A percentile compares a stretch with the other conserved stretches of the same genome.
phyloP scores from a whole-genome alignment of 2,888 invertebrate genomes.

The Diadegma fenestrale region DNA sequence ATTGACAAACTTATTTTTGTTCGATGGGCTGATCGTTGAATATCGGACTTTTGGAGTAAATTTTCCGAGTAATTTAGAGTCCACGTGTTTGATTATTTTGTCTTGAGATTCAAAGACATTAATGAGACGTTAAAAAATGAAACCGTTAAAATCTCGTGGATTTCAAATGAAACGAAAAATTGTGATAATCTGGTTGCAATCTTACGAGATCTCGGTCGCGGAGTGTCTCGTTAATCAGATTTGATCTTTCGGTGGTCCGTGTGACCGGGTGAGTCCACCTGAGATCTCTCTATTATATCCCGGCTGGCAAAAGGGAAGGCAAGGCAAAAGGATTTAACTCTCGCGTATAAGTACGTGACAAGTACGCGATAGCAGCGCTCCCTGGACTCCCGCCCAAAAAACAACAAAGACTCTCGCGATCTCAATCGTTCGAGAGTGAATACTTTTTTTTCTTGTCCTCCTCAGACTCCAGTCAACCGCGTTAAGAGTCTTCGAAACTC shows the following conservation, averaged over 20 bases:
- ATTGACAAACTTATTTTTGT: not conserved
- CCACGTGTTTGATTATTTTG: not conserved
- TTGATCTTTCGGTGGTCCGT: conserved; percentile 56
- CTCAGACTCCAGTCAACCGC: conserved; percentile 37
- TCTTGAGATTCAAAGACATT: not conserved
- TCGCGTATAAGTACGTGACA: conserved; percentile 43
- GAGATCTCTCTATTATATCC: conserved; percentile 58
- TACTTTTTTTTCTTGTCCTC: not conserved
- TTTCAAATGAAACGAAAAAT: conserved; percentile 5
- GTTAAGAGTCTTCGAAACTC: conserved; percentile 59
- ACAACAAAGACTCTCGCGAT: conserved; percentile 39
- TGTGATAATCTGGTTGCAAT: conserved; percentile 44
- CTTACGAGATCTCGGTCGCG: conserved; percentile 41
- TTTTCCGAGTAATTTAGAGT: not conserved
- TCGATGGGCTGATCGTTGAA: not conserved
- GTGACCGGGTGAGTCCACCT: conserved; percentile 41
- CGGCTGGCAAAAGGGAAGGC: conserved; percentile 30
- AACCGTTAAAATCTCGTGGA: not conserved
- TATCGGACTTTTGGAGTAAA: not conserved
- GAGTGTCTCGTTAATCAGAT: conserved; percentile 38
- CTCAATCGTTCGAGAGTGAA: conserved; percentile 59
- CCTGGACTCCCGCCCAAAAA: conserved; percentile 39
- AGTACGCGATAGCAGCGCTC: conserved; percentile 50
- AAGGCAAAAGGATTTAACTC: conserved; percentile 8
- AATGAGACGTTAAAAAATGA: not conserved